A percentile compares a stretch with the other conserved stretches of the same genome.
Evolutionary conservation across 1,140 invertebrate genomes (phyloP).

Genomic region (Helicoverpa zea): DNA sequence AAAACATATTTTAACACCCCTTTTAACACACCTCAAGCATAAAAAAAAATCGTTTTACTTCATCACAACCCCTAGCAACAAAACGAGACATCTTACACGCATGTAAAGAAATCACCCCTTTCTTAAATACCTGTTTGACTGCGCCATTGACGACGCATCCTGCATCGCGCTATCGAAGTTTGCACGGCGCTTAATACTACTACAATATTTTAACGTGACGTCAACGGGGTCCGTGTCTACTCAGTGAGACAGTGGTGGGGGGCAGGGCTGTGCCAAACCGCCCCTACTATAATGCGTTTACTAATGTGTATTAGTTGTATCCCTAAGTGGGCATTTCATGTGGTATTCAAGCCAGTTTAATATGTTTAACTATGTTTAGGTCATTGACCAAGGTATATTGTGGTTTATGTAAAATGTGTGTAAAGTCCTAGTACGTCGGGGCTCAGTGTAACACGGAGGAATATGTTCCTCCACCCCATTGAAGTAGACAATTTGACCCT

Average conservation of each 20-base stretch:
- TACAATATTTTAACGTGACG: neutral
- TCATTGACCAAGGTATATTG: neutral
- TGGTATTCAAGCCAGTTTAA: slow-evolving; percentile 1
- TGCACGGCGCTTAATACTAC: neutral
- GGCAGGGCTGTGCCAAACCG: slow-evolving; percentile 1
- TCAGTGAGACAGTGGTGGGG: neutral
- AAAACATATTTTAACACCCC: too few relatives aligned
- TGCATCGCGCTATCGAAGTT: slow-evolving; percentile 30
- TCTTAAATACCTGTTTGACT: neutral
- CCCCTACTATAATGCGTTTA: neutral
- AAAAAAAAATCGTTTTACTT: neutral
- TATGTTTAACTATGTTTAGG: neutral
- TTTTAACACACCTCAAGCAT: neutral
- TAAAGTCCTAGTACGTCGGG: neutral
- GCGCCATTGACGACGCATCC: neutral
- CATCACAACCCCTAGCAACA: neutral
- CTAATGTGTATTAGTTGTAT: neutral
- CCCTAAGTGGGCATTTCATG: neutral
- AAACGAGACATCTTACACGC: neutral
- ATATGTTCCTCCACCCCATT: neutral
- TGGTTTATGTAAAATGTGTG: neutral
- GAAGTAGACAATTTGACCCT: neutral
- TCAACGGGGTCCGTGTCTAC: slow-evolving; percentile 11
- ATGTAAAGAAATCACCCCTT: neutral
- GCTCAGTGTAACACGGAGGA: neutral